Evolutionary conservation across 35 echinoderm and acorn worm genomes (phyloP).

Genomic region (Lytechinus variegatus): DNA sequence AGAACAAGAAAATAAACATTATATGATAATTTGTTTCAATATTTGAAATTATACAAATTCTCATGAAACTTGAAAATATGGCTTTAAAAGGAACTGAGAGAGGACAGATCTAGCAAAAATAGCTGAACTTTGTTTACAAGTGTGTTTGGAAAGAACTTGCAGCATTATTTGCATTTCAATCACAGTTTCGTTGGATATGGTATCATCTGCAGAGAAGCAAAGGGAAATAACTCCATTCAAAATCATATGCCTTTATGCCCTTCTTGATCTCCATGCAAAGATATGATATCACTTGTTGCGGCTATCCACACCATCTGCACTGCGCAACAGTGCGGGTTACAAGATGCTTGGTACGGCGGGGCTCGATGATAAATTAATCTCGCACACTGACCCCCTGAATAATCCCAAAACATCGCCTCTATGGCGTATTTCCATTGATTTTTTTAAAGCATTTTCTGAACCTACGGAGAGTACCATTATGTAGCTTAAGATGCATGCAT

Average conservation of each 20-base stretch:
- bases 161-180: not conserved
- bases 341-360: not conserved
- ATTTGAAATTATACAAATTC: no score
- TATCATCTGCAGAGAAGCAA: not conserved
- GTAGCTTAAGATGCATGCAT: not conserved
- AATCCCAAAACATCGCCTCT: not conserved
- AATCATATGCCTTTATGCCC: not conserved
- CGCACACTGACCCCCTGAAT: not conserved
- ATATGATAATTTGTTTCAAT: no score
- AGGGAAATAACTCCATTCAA: not conserved
- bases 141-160: not conserved
- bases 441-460: not conserved
- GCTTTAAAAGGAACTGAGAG: no score
- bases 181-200: not conserved
- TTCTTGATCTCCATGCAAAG: not conserved
- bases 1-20: not conserved
- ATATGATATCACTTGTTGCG: not conserved
- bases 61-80: no score
- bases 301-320: not conserved
- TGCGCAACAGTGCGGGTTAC: not conserved
- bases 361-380: not conserved
- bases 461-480: not conserved
- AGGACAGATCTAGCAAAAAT: no score
- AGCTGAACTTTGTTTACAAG: not conserved
- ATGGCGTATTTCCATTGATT: not conserved